These are phyloP conservation scores for Ethmia dodecea DNA, from an alignment of 2,888 invertebrate genomes.

Conservation along the genomic window DNA sequence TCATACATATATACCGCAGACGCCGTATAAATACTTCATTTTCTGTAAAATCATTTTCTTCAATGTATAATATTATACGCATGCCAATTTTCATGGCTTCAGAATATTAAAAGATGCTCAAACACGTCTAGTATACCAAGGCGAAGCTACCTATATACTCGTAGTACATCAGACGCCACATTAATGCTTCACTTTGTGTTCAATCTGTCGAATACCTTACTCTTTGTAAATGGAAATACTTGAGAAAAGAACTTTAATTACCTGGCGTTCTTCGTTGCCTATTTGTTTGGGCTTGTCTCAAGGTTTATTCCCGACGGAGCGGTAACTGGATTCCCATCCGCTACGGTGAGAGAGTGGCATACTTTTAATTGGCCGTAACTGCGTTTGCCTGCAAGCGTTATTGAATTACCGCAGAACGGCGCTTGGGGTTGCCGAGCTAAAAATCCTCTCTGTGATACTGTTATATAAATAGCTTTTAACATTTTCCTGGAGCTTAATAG, in stretches of 20 bases:
- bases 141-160: too few relatives aligned
- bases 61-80: too few relatives aligned
- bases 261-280: slow-evolving; percentile 46
- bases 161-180: too few relatives aligned
- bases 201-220: too few relatives aligned
- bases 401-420: slow-evolving; percentile 61
- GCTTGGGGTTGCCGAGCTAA: slow-evolving; percentile 41
- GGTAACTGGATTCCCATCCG: slow-evolving; percentile 58
- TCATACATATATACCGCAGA: too few relatives aligned
- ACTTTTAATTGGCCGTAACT: slow-evolving; percentile 76
- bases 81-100: too few relatives aligned
- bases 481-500: too few relatives aligned
- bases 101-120: too few relatives aligned
- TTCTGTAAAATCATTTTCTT: too few relatives aligned
- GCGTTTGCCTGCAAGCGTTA: slow-evolving; percentile 71
- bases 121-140: too few relatives aligned
- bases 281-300: slow-evolving; percentile 55
- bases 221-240: slow-evolving; percentile 48
- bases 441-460: slow-evolving; percentile 2
- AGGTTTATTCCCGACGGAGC: slow-evolving; percentile 42
- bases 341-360: slow-evolving; percentile 63
- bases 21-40: too few relatives aligned
- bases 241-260: slow-evolving; percentile 45
- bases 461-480: neutral
- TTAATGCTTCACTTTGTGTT: too few relatives aligned